Base-by-base conservation (phyloP, 2,888 invertebrate species). In the Crioceris asparagi region DNA sequence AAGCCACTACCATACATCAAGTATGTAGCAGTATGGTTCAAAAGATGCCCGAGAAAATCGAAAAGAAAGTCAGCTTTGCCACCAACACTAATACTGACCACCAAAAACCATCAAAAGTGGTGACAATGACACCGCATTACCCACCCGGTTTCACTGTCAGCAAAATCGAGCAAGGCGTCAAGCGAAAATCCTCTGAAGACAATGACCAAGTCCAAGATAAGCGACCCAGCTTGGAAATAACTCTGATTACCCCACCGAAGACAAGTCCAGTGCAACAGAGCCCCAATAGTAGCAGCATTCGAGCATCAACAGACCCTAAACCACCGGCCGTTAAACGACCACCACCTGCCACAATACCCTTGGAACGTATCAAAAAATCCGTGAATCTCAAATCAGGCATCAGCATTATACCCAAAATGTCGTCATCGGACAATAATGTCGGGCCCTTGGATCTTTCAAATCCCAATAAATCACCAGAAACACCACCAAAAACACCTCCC, bases 391-490 rank as follows among this genome's bases (percentile, higher is more conserved):
- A 59, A 2, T 51, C 59, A 2, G 59, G 57, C 11, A 48, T 62
- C 14, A 60, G 57, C 39, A 59, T 59, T 26, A 57, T 58, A 17
- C 57, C 62, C 1, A 64, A 62, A 49, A 32, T 53, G 16, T 49
- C 55, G 1, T 59, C 60, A 23, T 55, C 54, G 27, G 67, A 68
- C 49, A 71, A 70, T 45, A 67, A 63, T 41, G 63, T 66, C 27
- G 72, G 69, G 17, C 70, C 72, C 14, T 57, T 74, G 36, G 74
- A 73, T 55, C 54, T 75, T 31, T 73, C 74, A 1, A 59, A 57
- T 35, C 48, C 57, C 2, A 52, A 50, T 29, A 58, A 55, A 39
- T 46, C 50, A 2, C 48, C 49, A 3, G 50, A 51, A 29, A 32
- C 17, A 4, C 43, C 47, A 4, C 45, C 55, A 1, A 62, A 63